Evolutionary conservation across 2,113 vertebrate genomes (phyloP).

Genomic region (Rhynchomys soricoides): DNA sequence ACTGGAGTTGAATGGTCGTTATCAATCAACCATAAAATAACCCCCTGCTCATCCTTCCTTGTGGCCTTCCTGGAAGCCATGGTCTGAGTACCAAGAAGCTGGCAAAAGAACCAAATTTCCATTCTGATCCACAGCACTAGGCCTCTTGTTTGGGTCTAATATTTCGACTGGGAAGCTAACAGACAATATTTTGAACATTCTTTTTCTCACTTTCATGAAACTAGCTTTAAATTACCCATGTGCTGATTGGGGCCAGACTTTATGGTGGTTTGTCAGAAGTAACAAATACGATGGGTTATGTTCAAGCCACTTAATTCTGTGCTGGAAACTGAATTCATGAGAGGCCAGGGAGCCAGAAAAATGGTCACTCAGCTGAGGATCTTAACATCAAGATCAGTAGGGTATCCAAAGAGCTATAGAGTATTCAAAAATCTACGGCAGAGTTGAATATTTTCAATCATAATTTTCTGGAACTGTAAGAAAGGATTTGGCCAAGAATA

Average conservation of each 20-base stretch:
- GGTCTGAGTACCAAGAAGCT: not conserved
- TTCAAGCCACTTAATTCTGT: not conserved
- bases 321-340: not conserved
- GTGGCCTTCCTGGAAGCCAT: not conserved
- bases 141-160: not conserved
- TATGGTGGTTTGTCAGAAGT: not conserved
- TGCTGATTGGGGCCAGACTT: not conserved
- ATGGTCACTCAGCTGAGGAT: not conserved
- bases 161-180: not conserved
- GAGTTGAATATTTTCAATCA: not conserved
- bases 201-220: conserved; percentile 18
- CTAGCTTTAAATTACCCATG: not conserved
- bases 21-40: not conserved
- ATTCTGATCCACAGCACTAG: not conserved
- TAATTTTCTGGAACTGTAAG: not conserved
- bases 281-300: not conserved
- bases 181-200: not conserved
- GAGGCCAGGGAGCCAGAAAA: not conserved
- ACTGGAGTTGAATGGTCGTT: not conserved
- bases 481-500: not conserved
- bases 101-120: not conserved
- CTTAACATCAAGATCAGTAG: not conserved
- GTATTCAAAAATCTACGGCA: not conserved
- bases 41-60: not conserved
- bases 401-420: not conserved